Base-by-base conservation (phyloP, 2,113 vertebrate genomes). In the sheep (Ovis aries) region DNA sequence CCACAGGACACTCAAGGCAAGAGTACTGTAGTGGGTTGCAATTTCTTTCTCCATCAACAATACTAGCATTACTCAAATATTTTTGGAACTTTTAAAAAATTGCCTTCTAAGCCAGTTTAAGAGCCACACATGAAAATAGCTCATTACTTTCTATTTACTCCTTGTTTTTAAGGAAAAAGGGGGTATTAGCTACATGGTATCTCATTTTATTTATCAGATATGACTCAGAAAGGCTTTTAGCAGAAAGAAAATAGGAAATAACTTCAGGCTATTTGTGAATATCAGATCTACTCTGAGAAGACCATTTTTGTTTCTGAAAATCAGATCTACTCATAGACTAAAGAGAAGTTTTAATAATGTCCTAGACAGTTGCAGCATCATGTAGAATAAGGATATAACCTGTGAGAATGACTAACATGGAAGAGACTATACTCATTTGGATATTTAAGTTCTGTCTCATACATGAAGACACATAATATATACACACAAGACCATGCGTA, bases 201-300 rank as follows among this genome's bases (percentile, higher is more conserved):
- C 81, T 96, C 27, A 83, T 77, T 36, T 95, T 83, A 64, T 59
- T 92, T 96, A 80, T 95, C 62, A 97, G 36, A 55, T 95, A 78
- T 59, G 96, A 97, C 29, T 97, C 62, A 95, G 90, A 90, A 89
- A 96, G 13, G 29, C 87, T 96, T 96, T 96, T 97, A 82, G 94
- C 33, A 91, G 64, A 92, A 91, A 93, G 78, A 97, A 97, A 96
- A 95, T 87, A 93, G 43, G 62, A 96, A 95, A 82, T 67, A 96
- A 94, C 45, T 92, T 93, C 13, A 97, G n/a, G 50, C 80, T 95
- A 3, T 93, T 97, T 95, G 84, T 81, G 74, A 92, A 97, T 78
- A 15, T 89, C 60, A 86, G 13, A 95, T 88, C n/a, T 29, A 91
- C 45, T 90, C 48, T 88, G 81, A 91, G 84, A 96, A 96, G 33